Percentiles rank a stretch among this genome's conserved stretches.
Evolutionary conservation across 2,888 invertebrate species (phyloP).

Genomic region (Hybos culiciformis): DNA sequence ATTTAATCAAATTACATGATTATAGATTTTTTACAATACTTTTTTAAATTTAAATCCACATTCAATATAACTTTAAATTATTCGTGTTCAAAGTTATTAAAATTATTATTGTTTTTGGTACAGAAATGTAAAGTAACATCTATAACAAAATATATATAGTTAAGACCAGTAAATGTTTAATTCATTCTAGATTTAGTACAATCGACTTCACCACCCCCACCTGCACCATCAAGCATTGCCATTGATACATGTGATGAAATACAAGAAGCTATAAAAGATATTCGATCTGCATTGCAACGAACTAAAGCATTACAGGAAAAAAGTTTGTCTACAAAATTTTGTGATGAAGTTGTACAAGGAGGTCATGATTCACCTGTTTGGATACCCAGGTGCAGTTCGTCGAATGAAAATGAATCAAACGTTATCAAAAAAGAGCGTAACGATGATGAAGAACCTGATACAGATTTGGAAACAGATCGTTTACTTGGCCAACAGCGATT

Average conservation of each 20-base stretch:
- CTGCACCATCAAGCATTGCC: conserved; percentile 46
- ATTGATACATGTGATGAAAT: conserved; percentile 44
- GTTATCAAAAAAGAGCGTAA: conserved; percentile 18
- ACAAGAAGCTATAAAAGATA: conserved; percentile 64
- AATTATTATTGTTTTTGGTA: neutral
- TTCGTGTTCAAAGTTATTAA: no score
- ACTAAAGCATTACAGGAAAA: conserved; percentile 34
- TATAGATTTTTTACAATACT: no score
- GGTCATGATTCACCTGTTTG: conserved; percentile 33
- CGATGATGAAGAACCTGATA: conserved; percentile 81
- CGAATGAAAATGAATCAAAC: conserved; percentile 5
- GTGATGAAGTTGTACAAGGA: conserved; percentile 29
- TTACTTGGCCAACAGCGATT: conserved; percentile 84
- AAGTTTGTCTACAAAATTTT: conserved; percentile 23
- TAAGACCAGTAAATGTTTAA: neutral
- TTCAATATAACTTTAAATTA: no score
- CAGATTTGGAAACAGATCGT: conserved; percentile 94
- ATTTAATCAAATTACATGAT: no score
- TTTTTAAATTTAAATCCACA: no score
- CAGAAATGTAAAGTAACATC: neutral
- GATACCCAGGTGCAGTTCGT: conserved; percentile 27
- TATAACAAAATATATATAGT: neutral
- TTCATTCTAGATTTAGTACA: conserved; percentile 11
- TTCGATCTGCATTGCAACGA: conserved; percentile 58
- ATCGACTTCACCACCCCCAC: conserved; percentile 52